These are phyloP conservation scores for Sabellastarte sp. DNA, from an alignment of 2,888 invertebrate genomes.

Conservation along the genomic window DNA sequence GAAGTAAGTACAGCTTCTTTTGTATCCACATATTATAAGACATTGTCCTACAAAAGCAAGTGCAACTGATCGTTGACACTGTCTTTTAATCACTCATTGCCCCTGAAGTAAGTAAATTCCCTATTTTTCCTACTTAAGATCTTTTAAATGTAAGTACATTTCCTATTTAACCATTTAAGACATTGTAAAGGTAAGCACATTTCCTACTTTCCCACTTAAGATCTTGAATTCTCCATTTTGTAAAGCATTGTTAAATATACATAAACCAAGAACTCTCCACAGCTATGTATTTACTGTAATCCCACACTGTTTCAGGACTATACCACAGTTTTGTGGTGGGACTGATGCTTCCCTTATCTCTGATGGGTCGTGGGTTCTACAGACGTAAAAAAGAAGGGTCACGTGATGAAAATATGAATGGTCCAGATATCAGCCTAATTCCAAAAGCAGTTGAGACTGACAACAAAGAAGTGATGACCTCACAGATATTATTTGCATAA, in stretches of 20 bases:
- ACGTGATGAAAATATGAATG: neutral
- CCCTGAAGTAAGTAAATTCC: neutral
- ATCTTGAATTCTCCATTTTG: too few relatives aligned
- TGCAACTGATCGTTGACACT: too few relatives aligned
- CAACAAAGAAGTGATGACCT: neutral
- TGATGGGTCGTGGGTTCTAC: conserved; percentile 16
- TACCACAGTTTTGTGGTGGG: conserved; percentile 13
- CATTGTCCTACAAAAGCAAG: too few relatives aligned
- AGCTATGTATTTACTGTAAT: too few relatives aligned
- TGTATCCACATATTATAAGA: too few relatives aligned
- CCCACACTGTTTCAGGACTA: conserved; percentile 7
- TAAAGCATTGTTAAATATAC: too few relatives aligned
- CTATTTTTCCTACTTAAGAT: neutral
- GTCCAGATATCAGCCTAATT: neutral
- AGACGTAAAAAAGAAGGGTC: conserved; percentile 8
- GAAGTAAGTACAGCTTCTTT: too few relatives aligned
- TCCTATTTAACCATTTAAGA: too few relatives aligned
- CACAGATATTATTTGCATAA: neutral
- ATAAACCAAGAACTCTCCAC: too few relatives aligned
- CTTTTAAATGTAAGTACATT: too few relatives aligned
- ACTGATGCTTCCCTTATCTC: conserved; percentile 14
- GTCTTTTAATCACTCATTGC: neutral
- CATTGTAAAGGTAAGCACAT: too few relatives aligned
- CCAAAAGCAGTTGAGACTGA: neutral
- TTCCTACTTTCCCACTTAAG: too few relatives aligned